Base-by-base conservation (phyloP, 2,797 vertebrate species). In the Coccyzus lansbergi region DNA sequence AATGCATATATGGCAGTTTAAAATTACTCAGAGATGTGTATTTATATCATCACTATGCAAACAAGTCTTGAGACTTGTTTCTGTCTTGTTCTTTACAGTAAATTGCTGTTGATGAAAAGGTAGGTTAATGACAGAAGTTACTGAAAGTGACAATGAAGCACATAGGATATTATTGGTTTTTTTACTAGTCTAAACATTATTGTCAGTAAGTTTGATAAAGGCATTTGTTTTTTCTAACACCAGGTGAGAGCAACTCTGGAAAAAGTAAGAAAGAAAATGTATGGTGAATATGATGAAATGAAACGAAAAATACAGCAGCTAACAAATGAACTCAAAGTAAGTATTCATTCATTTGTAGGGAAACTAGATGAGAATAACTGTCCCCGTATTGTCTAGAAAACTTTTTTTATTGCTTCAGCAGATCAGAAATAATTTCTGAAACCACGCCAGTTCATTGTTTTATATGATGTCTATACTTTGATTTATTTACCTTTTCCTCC, bases 191-290 rank as follows among this genome's bases (percentile, higher is more conserved):
- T 60, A 53, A 91, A 68, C 8, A 26, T 7, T 70, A 18, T 78
- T 8, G 65, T 60, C 38, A 42, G 1, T 62, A 56, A 82, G 17
- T 86, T 75, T 95, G 51, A 83, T 75, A 49, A 94, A 92, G 63
- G 13, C 5, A 2, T 93, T 85, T 93, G 48, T 49, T 92, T 71
- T 90, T 87, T 91, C 69, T 96, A 75, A 48, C 38, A 79, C 65
- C 90, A 99, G 99, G 99, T 99, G 86, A 99, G 99, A 96, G 98
- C 99, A 94, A 99, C 99, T n/a, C 96, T 99, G 97, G 99, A 99
- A 97, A 99, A 99, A 97, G 99, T 99, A 76, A 98, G 99, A 93
- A 98, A 98, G 96, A 97, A 98, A 93, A 99, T 99, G 98, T 99
- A 98, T 8, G 98, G 99, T 25, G 99, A 99, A 97, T 99, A 99